Evolutionary conservation across 2,113 vertebrate genomes (phyloP), one percentile per base, ranked within the genome.

Genomic region (Meleagris gallopavo): DNA sequence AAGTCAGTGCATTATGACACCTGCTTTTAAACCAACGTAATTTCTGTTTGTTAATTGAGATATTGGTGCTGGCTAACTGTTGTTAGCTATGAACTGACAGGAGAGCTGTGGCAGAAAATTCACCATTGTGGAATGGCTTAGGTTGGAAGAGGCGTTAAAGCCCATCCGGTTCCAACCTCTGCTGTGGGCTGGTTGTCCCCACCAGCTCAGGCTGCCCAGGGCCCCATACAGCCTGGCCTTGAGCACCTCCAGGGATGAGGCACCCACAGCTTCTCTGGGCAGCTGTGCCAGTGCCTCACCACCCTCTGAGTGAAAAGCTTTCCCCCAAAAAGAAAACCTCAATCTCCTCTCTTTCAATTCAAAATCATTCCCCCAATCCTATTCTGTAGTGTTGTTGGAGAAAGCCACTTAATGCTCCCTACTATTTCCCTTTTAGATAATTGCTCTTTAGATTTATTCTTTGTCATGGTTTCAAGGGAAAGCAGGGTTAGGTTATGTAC

Each of bases 31-130:
- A 82, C 20, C 52, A 38, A 20, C 12, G n/a, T 32, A 24, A 64
- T 41, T 90, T 81, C 55, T 92, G 38, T 87, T 84, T 92, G 34
- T 87, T 85, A 86, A 79, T 32, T 34, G 70, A 55, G 32, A 43
- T 72, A 24, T n/a, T 85, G 74, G 25, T 34, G 8, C 19, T 69
- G 54, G 17, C n/a, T 30, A 72, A 34, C 9, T 50, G 0, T 54
- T 81, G 45, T 40, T 83, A 25, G 25, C 40, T 80, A 38, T 45
- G 65, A 90, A 34, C 50, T 80, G 83, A n/a, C 29, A 69, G 57
- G 13, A 77, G 43, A 76, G 40, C 43, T 72, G 67, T 91, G 48
- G 19, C 67, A 57, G 65, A 43, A 67, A 50, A 78, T 27, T 74
- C 38, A 6, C 19, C 8, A 3, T 74, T 29, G 6, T 30, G 22